These are phyloP conservation scores for Hystrix cristata DNA, from an alignment of 2,113 vertebrate species.

Conservation along the genomic window DNA sequence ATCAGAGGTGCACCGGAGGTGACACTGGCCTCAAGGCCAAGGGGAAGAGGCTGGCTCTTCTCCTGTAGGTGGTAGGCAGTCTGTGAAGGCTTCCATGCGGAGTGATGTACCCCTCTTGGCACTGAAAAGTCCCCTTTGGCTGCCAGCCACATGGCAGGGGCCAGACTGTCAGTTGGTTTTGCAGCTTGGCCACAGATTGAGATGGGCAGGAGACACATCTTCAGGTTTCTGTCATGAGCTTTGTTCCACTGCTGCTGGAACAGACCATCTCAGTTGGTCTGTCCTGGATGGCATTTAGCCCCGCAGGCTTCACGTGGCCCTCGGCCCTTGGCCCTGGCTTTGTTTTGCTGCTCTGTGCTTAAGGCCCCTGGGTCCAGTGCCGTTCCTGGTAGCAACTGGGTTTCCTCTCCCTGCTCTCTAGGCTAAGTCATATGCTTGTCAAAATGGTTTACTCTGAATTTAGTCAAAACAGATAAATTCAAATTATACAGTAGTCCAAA, in stretches of 20 bases:
- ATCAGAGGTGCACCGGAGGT: not conserved
- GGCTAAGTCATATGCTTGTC: not conserved
- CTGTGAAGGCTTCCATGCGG: not conserved
- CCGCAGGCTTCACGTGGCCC: rapidly evolving
- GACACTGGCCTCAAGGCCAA: not conserved
- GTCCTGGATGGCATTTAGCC: not conserved
- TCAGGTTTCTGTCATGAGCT: not conserved
- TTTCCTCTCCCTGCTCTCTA: not conserved
- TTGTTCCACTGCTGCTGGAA: not conserved
- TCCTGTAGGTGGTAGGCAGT: not conserved
- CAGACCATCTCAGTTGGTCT: not conserved
- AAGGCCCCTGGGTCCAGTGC: not conserved
- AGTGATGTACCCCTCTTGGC: not conserved
- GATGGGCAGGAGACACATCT: not conserved
- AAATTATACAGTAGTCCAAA: not conserved
- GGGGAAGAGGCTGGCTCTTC: not conserved
- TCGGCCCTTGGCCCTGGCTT: not conserved
- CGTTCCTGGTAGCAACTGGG: not conserved
- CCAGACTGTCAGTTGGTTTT: not conserved
- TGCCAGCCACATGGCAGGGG: not conserved
- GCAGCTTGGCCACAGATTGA: not conserved
- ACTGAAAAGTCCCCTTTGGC: not conserved
- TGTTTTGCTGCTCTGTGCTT: not conserved
- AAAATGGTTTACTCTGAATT: not conserved
- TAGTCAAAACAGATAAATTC: not conserved